Base-by-base conservation (phyloP, 2,113 vertebrate species). In the Tursiops truncatus region DNA sequence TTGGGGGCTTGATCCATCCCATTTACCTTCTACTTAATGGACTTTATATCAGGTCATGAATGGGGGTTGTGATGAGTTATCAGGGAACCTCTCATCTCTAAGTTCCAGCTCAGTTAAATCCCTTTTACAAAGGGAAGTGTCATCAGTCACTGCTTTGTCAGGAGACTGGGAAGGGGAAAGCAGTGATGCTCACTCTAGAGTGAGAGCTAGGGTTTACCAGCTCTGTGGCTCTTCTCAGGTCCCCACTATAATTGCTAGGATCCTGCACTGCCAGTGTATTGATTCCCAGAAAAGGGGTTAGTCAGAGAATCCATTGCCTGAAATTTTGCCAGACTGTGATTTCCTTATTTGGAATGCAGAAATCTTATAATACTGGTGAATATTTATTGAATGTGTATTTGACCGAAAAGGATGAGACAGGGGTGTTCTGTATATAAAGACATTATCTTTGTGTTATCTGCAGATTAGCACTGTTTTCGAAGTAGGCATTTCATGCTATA, bases 341-440 rank as follows among this genome's bases (percentile, higher is more conserved):
- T 97, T 92, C 87, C 67, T 86, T 94, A 82, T 89, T 92, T 86
- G 73, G 23, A 62, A 82, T 86, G 60, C 8, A 1, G 6, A 94
- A 77, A 62, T 86, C 50, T 89, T 81, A 74, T 23, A 90, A 90
- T 33, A 21, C 8, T 85, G 9, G n/a, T 83, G 58, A 86, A 50
- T 95, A 82, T 60, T 85, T 53, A 95, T 92, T 89, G 53, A 53
- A 76, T 77, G 44, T 77, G 73, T 90, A 86, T 91, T 94, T 73
- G 33, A 91, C 63, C 31, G n/a, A 41, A 94, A 85, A 73, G 44
- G 28, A 87, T 62, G 67, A 92, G 28, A 47, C 23, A 65, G 23
- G 31, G 0, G 21, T 56, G 10, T 62, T 95, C 28, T 62, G 6
- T 17, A 47, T 58, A 26, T 5, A n/a, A 83, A 90, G 18, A 68